A percentile compares a stretch with the other conserved stretches of the same genome.
Evolutionary conservation across 2,888 invertebrate genomes (phyloP).

Genomic region (Orchestes rusci): DNA sequence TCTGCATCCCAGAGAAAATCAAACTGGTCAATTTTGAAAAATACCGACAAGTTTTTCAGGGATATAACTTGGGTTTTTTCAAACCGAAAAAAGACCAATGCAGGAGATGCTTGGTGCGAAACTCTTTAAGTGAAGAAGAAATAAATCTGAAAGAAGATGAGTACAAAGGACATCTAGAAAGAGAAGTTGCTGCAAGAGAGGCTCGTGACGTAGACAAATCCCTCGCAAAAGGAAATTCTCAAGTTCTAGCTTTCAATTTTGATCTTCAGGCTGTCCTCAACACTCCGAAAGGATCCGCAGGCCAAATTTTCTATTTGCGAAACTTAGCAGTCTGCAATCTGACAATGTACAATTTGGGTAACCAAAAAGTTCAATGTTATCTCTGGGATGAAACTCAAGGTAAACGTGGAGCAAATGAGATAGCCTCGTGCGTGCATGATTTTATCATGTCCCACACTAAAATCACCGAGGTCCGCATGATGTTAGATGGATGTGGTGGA

Average conservation of each 20-base stretch:
- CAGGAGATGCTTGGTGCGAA: slow-evolving; percentile 27
- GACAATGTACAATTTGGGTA: slow-evolving; percentile 34
- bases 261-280: slow-evolving; percentile 32
- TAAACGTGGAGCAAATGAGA: slow-evolving; percentile 33
- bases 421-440: slow-evolving; percentile 29
- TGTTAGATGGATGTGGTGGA: slow-evolving; percentile 23
- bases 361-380: slow-evolving; percentile 33
- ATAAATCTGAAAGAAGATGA: slow-evolving; percentile 11
- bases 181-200: slow-evolving; percentile 24
- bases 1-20: no score
- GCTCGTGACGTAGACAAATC: slow-evolving; percentile 30
- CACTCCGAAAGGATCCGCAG: slow-evolving; percentile 29
- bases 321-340: slow-evolving; percentile 35
- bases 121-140: slow-evolving; percentile 20
- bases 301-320: slow-evolving; percentile 22
- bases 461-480: slow-evolving; percentile 21
- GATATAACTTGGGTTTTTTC: slow-evolving; percentile 29
- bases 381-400: slow-evolving; percentile 34
- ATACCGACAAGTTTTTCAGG: slow-evolving; percentile 23
- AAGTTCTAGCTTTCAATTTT: slow-evolving; percentile 31
- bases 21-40: no score
- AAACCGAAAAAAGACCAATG: slow-evolving; percentile 33
- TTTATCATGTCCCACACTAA: slow-evolving; percentile 19
- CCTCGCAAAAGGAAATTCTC: slow-evolving; percentile 19
- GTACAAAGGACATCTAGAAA: slow-evolving; percentile 24